Percentiles rank a stretch among this genome's conserved stretches.
phyloP scores from a whole-genome alignment of 2,113 vertebrate genomes.

The Mormyrus lacerda region DNA sequence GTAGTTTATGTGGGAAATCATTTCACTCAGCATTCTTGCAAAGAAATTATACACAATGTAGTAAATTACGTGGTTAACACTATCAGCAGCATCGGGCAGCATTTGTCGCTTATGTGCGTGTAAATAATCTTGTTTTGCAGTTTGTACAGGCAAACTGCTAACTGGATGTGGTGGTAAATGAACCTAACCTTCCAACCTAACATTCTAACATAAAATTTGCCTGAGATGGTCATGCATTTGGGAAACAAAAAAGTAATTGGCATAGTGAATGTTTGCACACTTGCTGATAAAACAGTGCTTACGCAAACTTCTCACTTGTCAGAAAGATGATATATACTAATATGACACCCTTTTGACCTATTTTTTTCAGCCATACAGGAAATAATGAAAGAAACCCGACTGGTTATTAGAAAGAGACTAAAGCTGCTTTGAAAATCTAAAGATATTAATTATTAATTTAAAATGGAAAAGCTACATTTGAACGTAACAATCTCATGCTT shows the following conservation, averaged over 20 bases:
- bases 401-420: background rate
- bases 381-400: background rate
- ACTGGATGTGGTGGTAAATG: background rate
- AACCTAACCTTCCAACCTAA: background rate
- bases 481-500: background rate
- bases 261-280: background rate
- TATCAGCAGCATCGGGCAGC: background rate
- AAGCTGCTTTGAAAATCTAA: background rate
- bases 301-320: background rate
- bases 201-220: background rate
- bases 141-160: background rate
- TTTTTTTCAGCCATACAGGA: background rate
- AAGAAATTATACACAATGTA: background rate
- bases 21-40: background rate
- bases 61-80: background rate
- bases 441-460: background rate
- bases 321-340: background rate
- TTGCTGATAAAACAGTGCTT: background rate
- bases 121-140: constrained; percentile 1
- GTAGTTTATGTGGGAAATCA: background rate
- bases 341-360: background rate
- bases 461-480: background rate
- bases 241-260: background rate
- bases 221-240: background rate
- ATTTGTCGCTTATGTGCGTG: background rate